These are phyloP conservation scores for Hydrocynus forskahlii DNA, from an alignment of 2,797 vertebrate species.

Conservation along the genomic window DNA sequence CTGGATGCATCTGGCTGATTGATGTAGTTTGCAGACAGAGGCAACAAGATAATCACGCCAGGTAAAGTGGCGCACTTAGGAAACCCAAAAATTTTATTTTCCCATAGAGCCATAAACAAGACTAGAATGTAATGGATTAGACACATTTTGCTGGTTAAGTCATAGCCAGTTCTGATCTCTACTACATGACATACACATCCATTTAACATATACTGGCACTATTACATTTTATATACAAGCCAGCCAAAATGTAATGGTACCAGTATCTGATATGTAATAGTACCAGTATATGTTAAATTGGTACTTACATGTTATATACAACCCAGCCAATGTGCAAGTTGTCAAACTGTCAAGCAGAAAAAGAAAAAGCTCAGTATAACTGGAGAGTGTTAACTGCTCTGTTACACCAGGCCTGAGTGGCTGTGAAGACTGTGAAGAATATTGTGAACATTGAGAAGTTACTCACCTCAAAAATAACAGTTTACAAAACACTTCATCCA, in stretches of 20 bases:
- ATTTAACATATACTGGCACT: too few species aligned
- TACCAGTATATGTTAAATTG: too few species aligned
- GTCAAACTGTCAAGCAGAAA: neutral
- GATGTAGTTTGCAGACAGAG: neutral
- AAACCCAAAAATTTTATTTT: too few species aligned
- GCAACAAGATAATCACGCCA: neutral
- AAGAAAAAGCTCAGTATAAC: neutral
- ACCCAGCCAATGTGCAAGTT: neutral
- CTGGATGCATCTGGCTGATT: neutral
- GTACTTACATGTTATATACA: neutral
- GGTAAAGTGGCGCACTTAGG: too few species aligned
- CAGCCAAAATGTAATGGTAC: too few species aligned
- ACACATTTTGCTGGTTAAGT: too few species aligned
- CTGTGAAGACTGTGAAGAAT: neutral
- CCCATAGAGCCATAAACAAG: too few species aligned
- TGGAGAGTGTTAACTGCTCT: neutral
- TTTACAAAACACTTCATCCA: neutral
- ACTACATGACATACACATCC: too few species aligned
- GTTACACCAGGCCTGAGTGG: neutral
- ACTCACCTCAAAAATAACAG: neutral
- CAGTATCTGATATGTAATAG: too few species aligned
- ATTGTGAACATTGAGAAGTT: neutral
- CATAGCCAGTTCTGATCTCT: too few species aligned
- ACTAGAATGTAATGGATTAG: too few species aligned
- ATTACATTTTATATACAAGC: too few species aligned